These are phyloP conservation scores for Cotesia vestalis DNA, from an alignment of 1,140 invertebrate genomes.

Conservation along the genomic window DNA sequence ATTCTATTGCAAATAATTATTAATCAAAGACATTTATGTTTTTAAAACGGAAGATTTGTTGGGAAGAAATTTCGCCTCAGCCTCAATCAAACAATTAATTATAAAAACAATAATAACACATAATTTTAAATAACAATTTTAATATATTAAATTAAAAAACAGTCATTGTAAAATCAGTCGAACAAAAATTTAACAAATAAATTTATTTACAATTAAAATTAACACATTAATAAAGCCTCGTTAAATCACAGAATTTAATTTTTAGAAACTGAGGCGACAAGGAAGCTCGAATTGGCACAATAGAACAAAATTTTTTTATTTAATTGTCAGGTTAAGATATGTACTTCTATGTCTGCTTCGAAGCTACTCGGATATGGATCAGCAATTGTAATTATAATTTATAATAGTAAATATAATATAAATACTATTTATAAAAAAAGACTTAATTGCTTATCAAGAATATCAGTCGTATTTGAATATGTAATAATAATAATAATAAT, in stretches of 20 bases:
- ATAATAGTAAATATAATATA: not conserved
- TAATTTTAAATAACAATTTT: too few species aligned
- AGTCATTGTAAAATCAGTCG: too few species aligned
- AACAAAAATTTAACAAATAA: too few species aligned
- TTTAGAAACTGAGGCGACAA: not conserved
- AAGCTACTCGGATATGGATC: constrained; percentile 8
- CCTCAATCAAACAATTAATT: too few species aligned
- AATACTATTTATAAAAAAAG: not conserved
- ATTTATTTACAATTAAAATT: not conserved
- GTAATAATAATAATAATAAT: constrained; percentile 10
- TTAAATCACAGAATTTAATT: constrained; percentile 4
- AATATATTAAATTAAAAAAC: too few species aligned
- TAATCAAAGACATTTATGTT: too few species aligned
- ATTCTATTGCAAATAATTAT: too few species aligned
- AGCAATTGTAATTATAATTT: not conserved
- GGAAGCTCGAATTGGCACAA: constrained; percentile 1
- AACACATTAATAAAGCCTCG: not conserved
- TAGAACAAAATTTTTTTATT: not conserved
- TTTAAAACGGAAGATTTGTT: too few species aligned
- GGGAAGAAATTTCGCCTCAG: too few species aligned
- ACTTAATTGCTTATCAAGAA: constrained; percentile 26
- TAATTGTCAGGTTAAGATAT: not conserved
- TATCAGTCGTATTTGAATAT: constrained; percentile 27
- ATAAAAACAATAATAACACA: too few species aligned
- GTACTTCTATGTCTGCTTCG: constrained; percentile 11